These are phyloP conservation scores for Limnodromus scolopaceus DNA, from an alignment of 2,797 vertebrate genomes.

Conservation along the genomic window DNA sequence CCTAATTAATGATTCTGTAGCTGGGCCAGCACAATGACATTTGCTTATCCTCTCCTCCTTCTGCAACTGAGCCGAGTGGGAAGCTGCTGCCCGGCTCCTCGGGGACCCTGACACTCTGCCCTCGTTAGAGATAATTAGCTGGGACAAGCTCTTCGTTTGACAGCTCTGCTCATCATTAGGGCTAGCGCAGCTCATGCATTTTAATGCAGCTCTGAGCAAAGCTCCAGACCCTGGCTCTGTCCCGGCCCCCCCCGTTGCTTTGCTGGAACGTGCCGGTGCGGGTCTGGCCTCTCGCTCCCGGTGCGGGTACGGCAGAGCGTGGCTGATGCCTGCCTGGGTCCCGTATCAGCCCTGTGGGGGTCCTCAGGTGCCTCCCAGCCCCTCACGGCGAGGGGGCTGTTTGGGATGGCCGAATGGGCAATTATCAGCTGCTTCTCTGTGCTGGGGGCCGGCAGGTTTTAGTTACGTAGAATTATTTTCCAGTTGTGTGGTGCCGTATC, in stretches of 20 bases:
- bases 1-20: constrained; percentile 58
- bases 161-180: constrained; percentile 70
- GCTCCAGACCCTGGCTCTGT: background rate
- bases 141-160: constrained; percentile 59
- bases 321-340: background rate
- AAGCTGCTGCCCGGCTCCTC: constrained; percentile 49
- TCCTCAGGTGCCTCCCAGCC: rapidly evolving
- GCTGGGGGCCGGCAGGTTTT: background rate
- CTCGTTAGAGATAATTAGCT: constrained; percentile 78
- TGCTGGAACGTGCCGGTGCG: rapidly evolving
- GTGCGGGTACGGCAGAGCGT: background rate
- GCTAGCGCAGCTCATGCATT: constrained; percentile 46
- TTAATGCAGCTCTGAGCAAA: constrained; percentile 42
- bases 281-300: rapidly evolving
- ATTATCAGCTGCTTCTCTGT: background rate
- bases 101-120: constrained; percentile 70
- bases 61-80: constrained; percentile 29
- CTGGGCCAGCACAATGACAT: constrained; percentile 24
- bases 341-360: rapidly evolving
- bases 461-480: background rate
- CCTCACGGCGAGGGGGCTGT: rapidly evolving
- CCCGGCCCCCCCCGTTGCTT: background rate
- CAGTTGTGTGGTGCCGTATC: rapidly evolving
- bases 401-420: background rate
- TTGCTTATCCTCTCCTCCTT: constrained; percentile 15